A percentile compares a stretch with the other conserved stretches of the same genome.
These are phyloP conservation scores for Aythya fuligula DNA, from an alignment of 2,797 vertebrate species.

Conservation along the genomic window DNA sequence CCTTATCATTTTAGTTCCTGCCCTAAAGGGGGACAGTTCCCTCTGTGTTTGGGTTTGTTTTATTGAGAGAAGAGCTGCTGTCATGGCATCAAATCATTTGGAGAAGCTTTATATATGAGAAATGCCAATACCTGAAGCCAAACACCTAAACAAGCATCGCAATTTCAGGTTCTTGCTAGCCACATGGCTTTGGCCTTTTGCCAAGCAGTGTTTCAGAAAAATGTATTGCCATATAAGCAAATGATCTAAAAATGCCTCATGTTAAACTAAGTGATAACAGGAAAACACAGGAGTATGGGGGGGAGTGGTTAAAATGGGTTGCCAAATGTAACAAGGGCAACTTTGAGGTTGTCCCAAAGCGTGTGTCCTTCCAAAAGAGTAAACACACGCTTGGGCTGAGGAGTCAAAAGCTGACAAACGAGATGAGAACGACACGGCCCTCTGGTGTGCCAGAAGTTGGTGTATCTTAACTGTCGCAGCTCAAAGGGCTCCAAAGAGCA, in stretches of 20 bases:
- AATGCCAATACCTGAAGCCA: neutral
- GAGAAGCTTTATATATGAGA: neutral
- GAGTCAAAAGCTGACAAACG: constrained; percentile 1
- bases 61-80: neutral
- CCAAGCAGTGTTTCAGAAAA: neutral
- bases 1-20: neutral
- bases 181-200: neutral
- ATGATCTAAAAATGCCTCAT: neutral
- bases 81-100: neutral
- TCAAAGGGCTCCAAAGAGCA: constrained; percentile 16
- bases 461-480: neutral
- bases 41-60: neutral
- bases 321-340: neutral
- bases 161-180: neutral
- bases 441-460: neutral
- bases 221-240: neutral
- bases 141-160: neutral
- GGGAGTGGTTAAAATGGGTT: neutral
- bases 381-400: neutral
- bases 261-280: neutral
- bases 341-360: neutral
- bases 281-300: neutral
- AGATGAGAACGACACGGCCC: neutral
- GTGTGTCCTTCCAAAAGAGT: neutral
- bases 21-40: neutral